Percentiles rank a stretch among this genome's conserved stretches.
Conservation (phyloP, 2,797 vertebrate species). For the Sandelia bainsii region DNA sequence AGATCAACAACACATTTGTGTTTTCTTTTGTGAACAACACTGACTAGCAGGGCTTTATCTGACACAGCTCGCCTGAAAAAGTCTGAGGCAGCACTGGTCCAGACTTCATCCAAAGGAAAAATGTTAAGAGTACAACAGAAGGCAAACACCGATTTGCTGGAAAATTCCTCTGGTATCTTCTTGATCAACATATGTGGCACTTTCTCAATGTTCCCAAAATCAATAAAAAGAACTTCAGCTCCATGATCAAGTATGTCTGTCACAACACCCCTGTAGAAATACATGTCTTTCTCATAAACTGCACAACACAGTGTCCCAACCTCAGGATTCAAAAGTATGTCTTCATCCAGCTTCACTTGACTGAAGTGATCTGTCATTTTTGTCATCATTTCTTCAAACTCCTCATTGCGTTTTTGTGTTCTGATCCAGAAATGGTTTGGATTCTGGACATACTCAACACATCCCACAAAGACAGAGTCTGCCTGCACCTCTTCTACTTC, state of each 20-base stretch:
- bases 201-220: conserved; percentile 93
- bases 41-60: conserved; percentile 83
- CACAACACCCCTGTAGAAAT: conserved; percentile 90
- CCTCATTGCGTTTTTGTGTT: conserved; percentile 79
- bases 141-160: conserved; percentile 85
- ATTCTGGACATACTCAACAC: conserved; percentile 85
- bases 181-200: conserved; percentile 88
- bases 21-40: conserved; percentile 80
- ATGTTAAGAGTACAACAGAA: conserved; percentile 87
- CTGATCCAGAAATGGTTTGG: conserved; percentile 92
- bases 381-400: conserved; percentile 88
- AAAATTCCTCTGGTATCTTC: conserved; percentile 86
- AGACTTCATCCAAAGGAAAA: conserved; percentile 84
- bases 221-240: conserved; percentile 89
- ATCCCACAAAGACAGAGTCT: conserved; percentile 80
- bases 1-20: conserved; percentile 85
- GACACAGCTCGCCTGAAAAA: conserved; percentile 86
- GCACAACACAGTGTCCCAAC: conserved; percentile 91
- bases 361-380: conserved; percentile 82
- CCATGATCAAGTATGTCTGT: conserved; percentile 78
- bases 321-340: conserved; percentile 84
- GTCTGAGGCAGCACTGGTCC: conserved; percentile 82
- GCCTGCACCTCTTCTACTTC: conserved; percentile 79
- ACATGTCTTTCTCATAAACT: conserved; percentile 86
- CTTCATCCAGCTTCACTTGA: conserved; percentile 80